Evolutionary conservation across 2,888 invertebrate genomes (phyloP).

Genomic region (Eristalis arbustorum): DNA sequence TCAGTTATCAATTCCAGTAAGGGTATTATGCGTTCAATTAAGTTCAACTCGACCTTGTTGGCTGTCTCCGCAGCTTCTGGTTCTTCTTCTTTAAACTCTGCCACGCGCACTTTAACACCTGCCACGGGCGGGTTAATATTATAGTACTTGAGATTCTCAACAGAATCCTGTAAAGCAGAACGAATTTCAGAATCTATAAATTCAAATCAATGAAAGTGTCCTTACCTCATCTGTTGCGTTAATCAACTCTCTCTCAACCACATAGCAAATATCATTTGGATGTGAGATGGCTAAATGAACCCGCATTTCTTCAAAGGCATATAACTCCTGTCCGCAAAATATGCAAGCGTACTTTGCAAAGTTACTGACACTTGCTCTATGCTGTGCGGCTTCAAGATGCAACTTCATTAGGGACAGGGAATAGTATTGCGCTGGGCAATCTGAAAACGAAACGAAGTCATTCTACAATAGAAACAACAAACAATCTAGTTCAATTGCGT

Average conservation of each 20-base stretch:
- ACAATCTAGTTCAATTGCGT: neutral
- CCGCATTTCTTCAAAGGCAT: neutral
- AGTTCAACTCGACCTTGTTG: neutral
- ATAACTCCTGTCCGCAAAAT: slow-evolving; percentile 29
- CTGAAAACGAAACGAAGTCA: slow-evolving; percentile 5
- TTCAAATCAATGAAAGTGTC: neutral
- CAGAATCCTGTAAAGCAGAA: slow-evolving; percentile 10
- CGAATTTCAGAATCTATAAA: neutral
- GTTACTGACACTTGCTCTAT: neutral
- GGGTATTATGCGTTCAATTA: neutral
- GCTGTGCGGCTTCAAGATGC: slow-evolving; percentile 14
- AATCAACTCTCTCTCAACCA: slow-evolving; percentile 29
- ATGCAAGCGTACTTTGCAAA: slow-evolving; percentile 15
- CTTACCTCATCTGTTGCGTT: neutral
- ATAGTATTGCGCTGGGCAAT: slow-evolving; percentile 31
- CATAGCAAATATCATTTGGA: slow-evolving; percentile 39
- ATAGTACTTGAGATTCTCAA: slow-evolving; percentile 27
- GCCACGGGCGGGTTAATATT: slow-evolving; percentile 4
- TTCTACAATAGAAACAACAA: neutral
- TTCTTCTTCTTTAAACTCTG: neutral
- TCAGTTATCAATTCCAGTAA: slow-evolving; percentile 43
- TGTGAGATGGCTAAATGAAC: slow-evolving; percentile 40
- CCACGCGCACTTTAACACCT: neutral
- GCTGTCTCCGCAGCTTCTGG: neutral
- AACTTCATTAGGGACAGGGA: slow-evolving; percentile 17